phyloP scores from a whole-genome alignment of 2,797 vertebrate genomes.

The Lagorchestes hirsutus region DNA sequence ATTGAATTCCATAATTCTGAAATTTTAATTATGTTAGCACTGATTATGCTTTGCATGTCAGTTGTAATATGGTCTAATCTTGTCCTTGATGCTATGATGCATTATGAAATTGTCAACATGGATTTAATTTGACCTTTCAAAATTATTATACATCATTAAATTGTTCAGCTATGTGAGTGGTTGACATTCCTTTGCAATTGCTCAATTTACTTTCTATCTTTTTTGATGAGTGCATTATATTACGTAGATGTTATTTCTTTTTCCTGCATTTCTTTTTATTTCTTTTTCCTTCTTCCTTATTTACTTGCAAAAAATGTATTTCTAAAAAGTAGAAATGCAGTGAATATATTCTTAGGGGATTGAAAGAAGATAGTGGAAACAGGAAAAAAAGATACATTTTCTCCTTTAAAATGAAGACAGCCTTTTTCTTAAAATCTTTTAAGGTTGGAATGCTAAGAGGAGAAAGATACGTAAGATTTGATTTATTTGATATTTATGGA shows the following conservation, averaged over 20 bases:
- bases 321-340: neutral
- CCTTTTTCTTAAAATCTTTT: conserved; percentile 10
- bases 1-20: conserved; percentile 7
- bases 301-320: conserved; percentile 31
- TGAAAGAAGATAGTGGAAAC: neutral
- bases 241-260: neutral
- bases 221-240: neutral
- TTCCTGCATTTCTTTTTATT: neutral
- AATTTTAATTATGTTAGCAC: conserved; percentile 38
- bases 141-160: conserved; percentile 48
- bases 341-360: conserved; percentile 3
- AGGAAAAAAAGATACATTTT: neutral
- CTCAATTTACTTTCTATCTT: neutral
- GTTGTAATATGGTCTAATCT: conserved; percentile 16
- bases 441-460: neutral
- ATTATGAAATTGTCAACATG: conserved; percentile 5
- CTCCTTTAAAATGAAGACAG: conserved; percentile 31
- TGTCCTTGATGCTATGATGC: conserved; percentile 28
- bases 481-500: neutral
- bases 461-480: neutral
- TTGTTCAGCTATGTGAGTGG: neutral
- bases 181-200: conserved; percentile 9
- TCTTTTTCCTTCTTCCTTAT: neutral
- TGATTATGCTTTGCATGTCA: conserved; percentile 32
- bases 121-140: conserved; percentile 47